A percentile compares a stretch with the other conserved stretches of the same genome.
phyloP scores from a whole-genome alignment of 2,888 invertebrate genomes.

The Tholera decimalis region DNA sequence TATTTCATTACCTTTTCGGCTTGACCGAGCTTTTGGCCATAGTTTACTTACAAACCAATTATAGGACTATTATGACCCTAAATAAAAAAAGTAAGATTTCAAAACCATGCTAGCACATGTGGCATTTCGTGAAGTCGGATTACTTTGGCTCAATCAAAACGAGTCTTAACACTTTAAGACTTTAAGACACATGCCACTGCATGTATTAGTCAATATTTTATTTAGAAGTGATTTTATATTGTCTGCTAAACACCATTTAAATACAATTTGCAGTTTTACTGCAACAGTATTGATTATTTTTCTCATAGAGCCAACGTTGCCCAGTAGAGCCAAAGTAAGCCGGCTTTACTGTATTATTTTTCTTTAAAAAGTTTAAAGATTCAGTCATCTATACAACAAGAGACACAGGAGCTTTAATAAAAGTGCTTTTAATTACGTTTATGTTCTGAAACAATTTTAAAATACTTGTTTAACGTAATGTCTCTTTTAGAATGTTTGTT shows the following conservation, averaged over 20 bases:
- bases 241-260: too few species aligned
- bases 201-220: too few species aligned
- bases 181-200: too few species aligned
- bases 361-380: neutral
- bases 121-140: too few species aligned
- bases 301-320: too few species aligned
- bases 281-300: too few species aligned
- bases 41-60: neutral
- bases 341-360: neutral
- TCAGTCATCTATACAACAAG: constrained; percentile 4
- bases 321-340: neutral
- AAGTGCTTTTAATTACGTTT: neutral
- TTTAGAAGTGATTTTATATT: too few species aligned
- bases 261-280: too few species aligned
- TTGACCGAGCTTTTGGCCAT: neutral
- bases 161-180: too few species aligned
- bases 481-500: neutral
- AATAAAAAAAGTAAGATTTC: constrained; percentile 1
- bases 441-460: neutral
- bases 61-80: neutral
- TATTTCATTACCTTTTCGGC: neutral
- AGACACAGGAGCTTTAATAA: neutral
- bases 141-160: too few species aligned
- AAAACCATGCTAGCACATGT: neutral
- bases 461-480: neutral